Conservation (phyloP, 2,113 vertebrate genomes). For the Salvelinus namaycush region DNA sequence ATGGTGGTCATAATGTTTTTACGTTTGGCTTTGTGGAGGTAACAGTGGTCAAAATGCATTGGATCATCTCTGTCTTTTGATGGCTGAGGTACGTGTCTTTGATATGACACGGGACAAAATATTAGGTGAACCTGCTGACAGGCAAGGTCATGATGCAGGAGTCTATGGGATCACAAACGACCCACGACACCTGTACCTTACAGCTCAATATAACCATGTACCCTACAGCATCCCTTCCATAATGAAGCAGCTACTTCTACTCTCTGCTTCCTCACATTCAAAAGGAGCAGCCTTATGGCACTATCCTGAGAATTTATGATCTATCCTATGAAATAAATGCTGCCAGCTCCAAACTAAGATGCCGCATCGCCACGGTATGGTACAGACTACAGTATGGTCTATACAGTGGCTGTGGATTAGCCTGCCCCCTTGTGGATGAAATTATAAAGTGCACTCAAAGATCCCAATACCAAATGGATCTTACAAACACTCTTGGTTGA, state of each 20-base stretch:
- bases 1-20: not conserved
- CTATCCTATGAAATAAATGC: not conserved
- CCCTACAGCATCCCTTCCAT: not conserved
- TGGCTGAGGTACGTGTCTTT: not conserved
- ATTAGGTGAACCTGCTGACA: not conserved
- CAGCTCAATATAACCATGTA: not conserved
- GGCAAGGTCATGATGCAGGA: not conserved
- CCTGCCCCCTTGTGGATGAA: not conserved
- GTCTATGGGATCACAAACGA: no score
- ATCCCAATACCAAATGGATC: no score
- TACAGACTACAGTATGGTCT: not conserved
- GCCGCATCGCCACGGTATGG: not conserved
- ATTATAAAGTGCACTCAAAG: not conserved
- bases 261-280: not conserved
- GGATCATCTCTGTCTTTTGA: not conserved
- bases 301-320: not conserved
- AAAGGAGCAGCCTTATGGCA: not conserved
- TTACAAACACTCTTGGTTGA: no score
- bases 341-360: not conserved
- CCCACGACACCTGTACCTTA: not conserved
- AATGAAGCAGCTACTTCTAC: not conserved
- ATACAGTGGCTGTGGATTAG: not conserved
- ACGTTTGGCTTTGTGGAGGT: not conserved
- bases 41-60: not conserved
- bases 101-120: not conserved